These are phyloP conservation scores for Phyllotreta striolata DNA, from an alignment of 2,888 invertebrate species.

Conservation along the genomic window DNA sequence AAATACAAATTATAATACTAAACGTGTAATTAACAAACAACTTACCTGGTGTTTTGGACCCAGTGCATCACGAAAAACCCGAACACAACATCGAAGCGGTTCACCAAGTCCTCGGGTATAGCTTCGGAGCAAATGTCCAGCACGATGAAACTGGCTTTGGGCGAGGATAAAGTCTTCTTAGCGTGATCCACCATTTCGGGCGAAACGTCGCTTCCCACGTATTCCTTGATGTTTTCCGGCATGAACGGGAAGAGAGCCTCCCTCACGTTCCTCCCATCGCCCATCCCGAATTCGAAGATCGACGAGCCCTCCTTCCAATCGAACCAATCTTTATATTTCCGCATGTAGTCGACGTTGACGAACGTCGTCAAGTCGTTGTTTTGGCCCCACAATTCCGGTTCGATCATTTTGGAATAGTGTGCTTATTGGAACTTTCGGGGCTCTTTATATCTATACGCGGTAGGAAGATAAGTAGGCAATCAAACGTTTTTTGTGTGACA, in stretches of 20 bases:
- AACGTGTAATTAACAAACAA: not conserved
- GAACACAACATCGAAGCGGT: constrained; percentile 32
- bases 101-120: constrained; percentile 20
- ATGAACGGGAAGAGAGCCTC: constrained; percentile 23
- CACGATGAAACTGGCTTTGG: constrained; percentile 20
- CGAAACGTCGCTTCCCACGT: constrained; percentile 29
- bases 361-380: constrained; percentile 3
- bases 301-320: constrained; percentile 58
- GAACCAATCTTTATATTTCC: constrained; percentile 66
- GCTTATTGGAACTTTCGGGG: no score
- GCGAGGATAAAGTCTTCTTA: not conserved
- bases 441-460: no score
- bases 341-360: constrained; percentile 53
- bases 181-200: constrained; percentile 27
- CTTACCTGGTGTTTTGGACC: constrained; percentile 33
- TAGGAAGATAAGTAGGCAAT: no score
- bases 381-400: constrained; percentile 34
- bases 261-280: constrained; percentile 73
- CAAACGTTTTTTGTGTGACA: no score
- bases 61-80: constrained; percentile 33
- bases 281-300: constrained; percentile 77
- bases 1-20: not conserved
- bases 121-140: constrained; percentile 24
- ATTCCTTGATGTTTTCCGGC: constrained; percentile 28
- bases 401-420: constrained; percentile 15